A percentile compares a stretch with the other conserved stretches of the same genome.
phyloP scores from a whole-genome alignment of 2,888 invertebrate genomes.

The Idaea biselata region DNA sequence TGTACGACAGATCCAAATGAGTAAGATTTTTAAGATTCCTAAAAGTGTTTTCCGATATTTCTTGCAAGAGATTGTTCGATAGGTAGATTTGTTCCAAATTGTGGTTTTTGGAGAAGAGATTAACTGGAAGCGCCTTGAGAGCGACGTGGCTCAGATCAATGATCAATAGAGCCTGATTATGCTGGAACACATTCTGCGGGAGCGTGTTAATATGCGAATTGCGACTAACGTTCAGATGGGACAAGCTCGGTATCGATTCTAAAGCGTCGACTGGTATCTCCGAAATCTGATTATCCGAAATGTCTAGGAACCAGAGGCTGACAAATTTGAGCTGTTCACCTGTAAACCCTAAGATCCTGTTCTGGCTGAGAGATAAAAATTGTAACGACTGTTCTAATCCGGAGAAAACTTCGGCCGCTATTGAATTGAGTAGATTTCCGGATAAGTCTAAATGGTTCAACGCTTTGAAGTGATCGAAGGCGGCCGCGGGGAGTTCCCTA shows the following conservation, averaged over 20 bases:
- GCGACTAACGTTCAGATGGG: constrained; percentile 87
- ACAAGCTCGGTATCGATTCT: constrained; percentile 83
- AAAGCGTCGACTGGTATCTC: constrained; percentile 86
- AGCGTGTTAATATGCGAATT: constrained; percentile 85
- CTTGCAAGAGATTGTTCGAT: constrained; percentile 86
- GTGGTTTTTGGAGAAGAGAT: constrained; percentile 84
- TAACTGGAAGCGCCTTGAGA: constrained; percentile 86
- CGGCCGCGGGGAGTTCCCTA: constrained; percentile 89
- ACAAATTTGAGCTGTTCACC: constrained; percentile 83
- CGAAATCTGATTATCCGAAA: constrained; percentile 89
- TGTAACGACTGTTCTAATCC: constrained; percentile 88
- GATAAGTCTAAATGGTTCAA: constrained; percentile 87
- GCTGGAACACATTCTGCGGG: constrained; percentile 85
- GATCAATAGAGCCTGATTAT: constrained; percentile 83
- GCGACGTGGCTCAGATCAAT: constrained; percentile 89
- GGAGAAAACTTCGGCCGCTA: constrained; percentile 87
- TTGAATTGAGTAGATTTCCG: constrained; percentile 87
- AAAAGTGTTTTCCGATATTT: constrained; percentile 89
- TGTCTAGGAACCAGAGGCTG: constrained; percentile 85
- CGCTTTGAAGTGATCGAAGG: constrained; percentile 89
- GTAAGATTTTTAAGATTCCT: constrained; percentile 88
- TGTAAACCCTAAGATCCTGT: constrained; percentile 85
- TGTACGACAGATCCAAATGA: constrained; percentile 88
- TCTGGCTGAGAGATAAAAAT: constrained; percentile 86
- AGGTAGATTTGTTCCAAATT: constrained; percentile 85